These are phyloP conservation scores for Drosophila virilis DNA, from an alignment of 1,140 invertebrate genomes.

Conservation along the genomic window DNA sequence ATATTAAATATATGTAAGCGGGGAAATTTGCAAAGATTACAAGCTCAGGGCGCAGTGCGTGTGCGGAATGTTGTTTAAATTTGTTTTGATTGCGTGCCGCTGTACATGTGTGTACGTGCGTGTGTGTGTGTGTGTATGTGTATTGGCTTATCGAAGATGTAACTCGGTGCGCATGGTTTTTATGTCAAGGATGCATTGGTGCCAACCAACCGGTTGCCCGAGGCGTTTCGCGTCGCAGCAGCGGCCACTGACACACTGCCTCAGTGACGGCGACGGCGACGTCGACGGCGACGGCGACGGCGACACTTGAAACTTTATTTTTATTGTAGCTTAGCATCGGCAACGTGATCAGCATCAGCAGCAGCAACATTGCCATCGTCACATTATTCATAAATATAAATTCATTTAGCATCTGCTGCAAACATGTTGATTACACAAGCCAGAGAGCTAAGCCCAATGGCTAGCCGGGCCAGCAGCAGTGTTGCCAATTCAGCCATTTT, in stretches of 20 bases:
- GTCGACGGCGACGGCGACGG: slow-evolving; percentile 42
- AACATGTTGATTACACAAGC: slow-evolving; percentile 81
- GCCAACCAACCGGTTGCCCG: slow-evolving; percentile 80
- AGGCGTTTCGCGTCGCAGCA: slow-evolving; percentile 46
- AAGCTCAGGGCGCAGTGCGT: slow-evolving; percentile 48
- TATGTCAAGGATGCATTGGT: slow-evolving; percentile 81
- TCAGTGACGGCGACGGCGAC: slow-evolving; percentile 51
- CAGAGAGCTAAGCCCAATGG: slow-evolving; percentile 20
- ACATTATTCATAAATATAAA: slow-evolving; percentile 79
- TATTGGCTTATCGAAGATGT: slow-evolving; percentile 62
- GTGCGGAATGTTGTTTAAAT: slow-evolving; percentile 72
- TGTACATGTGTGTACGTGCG: slow-evolving; percentile 10
- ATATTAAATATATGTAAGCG: background rate
- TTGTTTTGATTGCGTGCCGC: slow-evolving; percentile 38
- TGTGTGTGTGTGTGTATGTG: slow-evolving; percentile 24
- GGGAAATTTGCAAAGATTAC: slow-evolving; percentile 32
- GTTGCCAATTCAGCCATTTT: no score
- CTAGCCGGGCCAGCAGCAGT: slow-evolving; percentile 1
- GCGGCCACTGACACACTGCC: slow-evolving; percentile 79
- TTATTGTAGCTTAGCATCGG: slow-evolving; percentile 65
- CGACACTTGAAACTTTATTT: slow-evolving; percentile 80
- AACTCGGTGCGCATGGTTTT: slow-evolving; percentile 72
- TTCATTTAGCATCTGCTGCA: slow-evolving; percentile 77
- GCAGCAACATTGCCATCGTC: slow-evolving; percentile 42
- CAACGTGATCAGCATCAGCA: slow-evolving; percentile 63